phyloP scores from a whole-genome alignment of 2,113 vertebrate species.

The Cebidichthys violaceus region DNA sequence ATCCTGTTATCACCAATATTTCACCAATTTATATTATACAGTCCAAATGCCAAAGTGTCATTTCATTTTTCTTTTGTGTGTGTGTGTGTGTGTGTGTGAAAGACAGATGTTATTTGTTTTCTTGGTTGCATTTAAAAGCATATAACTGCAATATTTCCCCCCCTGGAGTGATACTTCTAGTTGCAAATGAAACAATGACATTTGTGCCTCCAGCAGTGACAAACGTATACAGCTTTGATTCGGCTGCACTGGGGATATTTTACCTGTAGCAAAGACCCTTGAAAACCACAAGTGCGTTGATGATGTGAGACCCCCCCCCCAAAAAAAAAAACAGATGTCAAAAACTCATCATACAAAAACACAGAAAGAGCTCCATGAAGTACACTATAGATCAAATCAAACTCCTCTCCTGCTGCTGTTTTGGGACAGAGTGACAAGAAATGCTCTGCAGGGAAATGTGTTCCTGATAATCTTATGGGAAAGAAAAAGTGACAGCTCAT shows the following conservation, averaged over 20 bases:
- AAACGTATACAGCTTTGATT: slow-evolving; percentile 23
- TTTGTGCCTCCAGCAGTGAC: slow-evolving; percentile 23
- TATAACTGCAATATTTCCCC: slow-evolving; percentile 1
- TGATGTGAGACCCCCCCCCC: slow-evolving; percentile 27
- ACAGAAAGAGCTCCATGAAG: neutral
- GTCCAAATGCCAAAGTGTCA: neutral
- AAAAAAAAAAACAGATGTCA: slow-evolving; percentile 13
- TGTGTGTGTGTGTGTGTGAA: neutral
- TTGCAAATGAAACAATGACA: slow-evolving; percentile 16
- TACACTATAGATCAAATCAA: neutral
- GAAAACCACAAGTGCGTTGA: slow-evolving; percentile 16
- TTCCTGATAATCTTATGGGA: slow-evolving; percentile 32
- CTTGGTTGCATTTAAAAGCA: neutral
- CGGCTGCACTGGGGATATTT: neutral
- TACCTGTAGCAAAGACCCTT: slow-evolving; percentile 16
- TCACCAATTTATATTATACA: neutral
- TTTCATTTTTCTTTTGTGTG: neutral
- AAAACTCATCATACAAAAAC: slow-evolving; percentile 19
- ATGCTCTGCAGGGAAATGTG: slow-evolving; percentile 23
- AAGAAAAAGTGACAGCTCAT: slow-evolving; percentile 38
- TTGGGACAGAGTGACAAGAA: slow-evolving; percentile 25
- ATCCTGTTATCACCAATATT: slow-evolving; percentile 24
- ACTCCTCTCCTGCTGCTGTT: neutral
- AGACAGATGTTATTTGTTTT: neutral
- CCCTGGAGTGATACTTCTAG: neutral